A percentile compares a stretch with the other conserved stretches of the same genome.
Conservation (phyloP, 23 tunicate genomes). For the Clavelina lepadiformis region DNA sequence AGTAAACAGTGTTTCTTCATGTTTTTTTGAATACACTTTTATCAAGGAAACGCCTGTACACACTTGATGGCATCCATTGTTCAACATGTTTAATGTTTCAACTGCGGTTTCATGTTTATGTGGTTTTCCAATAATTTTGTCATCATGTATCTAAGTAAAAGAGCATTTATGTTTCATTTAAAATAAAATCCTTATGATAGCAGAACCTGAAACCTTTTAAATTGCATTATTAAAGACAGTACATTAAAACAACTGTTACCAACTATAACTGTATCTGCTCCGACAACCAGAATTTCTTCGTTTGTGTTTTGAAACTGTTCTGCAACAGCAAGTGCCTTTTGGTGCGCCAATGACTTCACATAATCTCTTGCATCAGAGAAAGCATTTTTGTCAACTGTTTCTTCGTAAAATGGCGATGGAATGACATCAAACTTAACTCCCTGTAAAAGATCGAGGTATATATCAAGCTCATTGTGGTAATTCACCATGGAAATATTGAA, state of each 20-base stretch:
- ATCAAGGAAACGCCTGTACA: slow-evolving; percentile 66
- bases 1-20: slow-evolving; percentile 26
- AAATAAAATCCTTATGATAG: background rate
- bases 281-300: slow-evolving; percentile 42
- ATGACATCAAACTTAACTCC: slow-evolving; percentile 44
- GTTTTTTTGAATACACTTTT: slow-evolving; percentile 6
- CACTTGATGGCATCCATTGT: slow-evolving; percentile 53
- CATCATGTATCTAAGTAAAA: slow-evolving; percentile 45
- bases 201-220: background rate
- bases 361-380: slow-evolving; percentile 41
- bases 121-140: slow-evolving; percentile 83
- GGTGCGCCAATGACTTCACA: slow-evolving; percentile 49
- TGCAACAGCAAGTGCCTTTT: slow-evolving; percentile 67
- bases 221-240: background rate
- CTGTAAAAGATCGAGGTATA: too few species aligned
- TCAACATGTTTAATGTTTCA: slow-evolving; percentile 39
- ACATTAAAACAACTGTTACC: slow-evolving; percentile 5
- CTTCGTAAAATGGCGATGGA: slow-evolving; percentile 86
- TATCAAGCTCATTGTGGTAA: too few species aligned
- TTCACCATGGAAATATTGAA: too few species aligned
- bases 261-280: slow-evolving; percentile 91
- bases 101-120: slow-evolving; percentile 53
- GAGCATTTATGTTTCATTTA: too few species aligned
- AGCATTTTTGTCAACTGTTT: slow-evolving; percentile 36
- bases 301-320: slow-evolving; percentile 1